phyloP scores from a whole-genome alignment of 2,113 vertebrate species.

The Saguinus imperator region DNA sequence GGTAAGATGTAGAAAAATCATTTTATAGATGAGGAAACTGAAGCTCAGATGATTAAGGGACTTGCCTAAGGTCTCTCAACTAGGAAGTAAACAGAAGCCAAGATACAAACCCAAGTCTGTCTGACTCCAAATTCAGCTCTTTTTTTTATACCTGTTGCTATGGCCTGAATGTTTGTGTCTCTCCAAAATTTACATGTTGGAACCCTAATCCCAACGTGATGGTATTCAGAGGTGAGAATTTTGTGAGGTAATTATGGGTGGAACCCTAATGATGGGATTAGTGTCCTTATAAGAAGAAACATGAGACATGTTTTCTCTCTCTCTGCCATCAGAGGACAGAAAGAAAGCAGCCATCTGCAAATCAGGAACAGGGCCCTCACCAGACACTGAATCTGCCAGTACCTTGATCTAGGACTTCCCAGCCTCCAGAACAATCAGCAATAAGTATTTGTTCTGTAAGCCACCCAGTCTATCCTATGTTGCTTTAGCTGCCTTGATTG shows the following conservation, averaged over 20 bases:
- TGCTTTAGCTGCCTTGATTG: background rate
- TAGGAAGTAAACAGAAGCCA: slow-evolving; percentile 24
- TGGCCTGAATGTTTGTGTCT: background rate
- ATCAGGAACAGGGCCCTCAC: background rate
- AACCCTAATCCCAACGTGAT: background rate
- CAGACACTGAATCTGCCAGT: background rate
- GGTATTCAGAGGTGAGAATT: background rate
- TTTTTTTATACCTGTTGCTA: background rate
- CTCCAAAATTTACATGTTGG: background rate
- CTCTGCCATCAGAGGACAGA: background rate
- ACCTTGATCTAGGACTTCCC: background rate
- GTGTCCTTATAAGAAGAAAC: background rate
- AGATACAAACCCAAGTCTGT: background rate
- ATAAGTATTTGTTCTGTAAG: background rate
- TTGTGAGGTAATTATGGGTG: background rate
- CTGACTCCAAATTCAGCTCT: slow-evolving; percentile 4
- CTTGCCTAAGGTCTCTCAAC: background rate
- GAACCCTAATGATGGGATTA: background rate
- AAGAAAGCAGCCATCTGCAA: background rate
- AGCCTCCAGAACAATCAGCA: background rate
- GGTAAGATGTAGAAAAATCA: background rate
- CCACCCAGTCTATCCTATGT: background rate
- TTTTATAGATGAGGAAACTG: slow-evolving; percentile 15
- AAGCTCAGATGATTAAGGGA: slow-evolving; percentile 25
- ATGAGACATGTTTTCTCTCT: background rate